Base-by-base conservation (phyloP, 2,797 vertebrate species). In the Pangasius sanitwongsei region DNA sequence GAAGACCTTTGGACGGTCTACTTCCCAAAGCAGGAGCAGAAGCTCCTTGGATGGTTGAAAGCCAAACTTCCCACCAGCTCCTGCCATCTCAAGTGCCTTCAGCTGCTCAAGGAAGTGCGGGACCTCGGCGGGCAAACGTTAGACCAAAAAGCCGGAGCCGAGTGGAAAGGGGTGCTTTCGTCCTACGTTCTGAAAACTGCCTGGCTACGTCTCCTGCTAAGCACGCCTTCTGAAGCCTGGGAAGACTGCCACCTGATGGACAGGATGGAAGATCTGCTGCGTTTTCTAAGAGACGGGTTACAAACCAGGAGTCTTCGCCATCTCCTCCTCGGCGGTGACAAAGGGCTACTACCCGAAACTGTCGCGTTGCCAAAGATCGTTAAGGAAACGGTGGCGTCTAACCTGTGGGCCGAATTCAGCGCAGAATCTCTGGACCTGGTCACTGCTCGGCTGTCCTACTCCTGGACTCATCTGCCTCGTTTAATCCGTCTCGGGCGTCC, bases 51-150 rank as follows among this genome's bases (percentile, higher is more conserved):
- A 83, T 97, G 96, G 95, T 93, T 97, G 72, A 96, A 96, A 92
- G 95, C 96, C 63, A 95, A 95, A 86, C 92, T 95, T 0, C 96
- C 97, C 0, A 92, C 94, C 15, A 92, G 94, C 87, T 96, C 97
- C 69, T 97, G 97, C 92, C 96, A 97, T 93, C 95, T 98, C 84
- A 97, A 97, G 93, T 97, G 97, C 90, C 95, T 97, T 89, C 97
- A 97, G 94, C 90, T 98, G 89, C 94, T 97, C 44, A 97, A 98
- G 92, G 97, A 96, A 44, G 90, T 98, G 78, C 93, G 97, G 37
- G 97, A 97, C 77, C 94, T 97, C 12, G 95, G 96, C 0, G 89
- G 93, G 44, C 96, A 94, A 6, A 92, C 95, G 16, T 89, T 97
- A 92, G 96, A 95, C 90, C 94, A 94, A 18, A 91, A 90, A 11